phyloP scores from a whole-genome alignment of 1,140 invertebrate species.

The Helicorthomorpha holstii region DNA sequence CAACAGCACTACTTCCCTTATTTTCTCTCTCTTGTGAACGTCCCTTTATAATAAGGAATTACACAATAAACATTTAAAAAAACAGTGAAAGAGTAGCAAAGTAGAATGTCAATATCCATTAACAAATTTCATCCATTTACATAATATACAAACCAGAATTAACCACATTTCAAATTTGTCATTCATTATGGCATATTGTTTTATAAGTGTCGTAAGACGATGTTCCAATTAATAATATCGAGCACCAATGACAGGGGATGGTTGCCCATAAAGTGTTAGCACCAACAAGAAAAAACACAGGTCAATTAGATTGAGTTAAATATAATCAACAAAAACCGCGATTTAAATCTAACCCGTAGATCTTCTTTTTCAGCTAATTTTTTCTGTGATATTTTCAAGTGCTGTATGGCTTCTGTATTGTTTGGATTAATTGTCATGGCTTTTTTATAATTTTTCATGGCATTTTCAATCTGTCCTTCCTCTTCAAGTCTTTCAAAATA shows the following conservation, averaged over 20 bases:
- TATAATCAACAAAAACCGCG: background rate
- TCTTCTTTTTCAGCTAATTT: background rate
- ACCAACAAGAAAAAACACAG: background rate
- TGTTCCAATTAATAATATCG: background rate
- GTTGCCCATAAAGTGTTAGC: background rate
- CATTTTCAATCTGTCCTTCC: conserved; percentile 51
- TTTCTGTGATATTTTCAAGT: conserved; percentile 25
- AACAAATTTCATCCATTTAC: too few relatives aligned
- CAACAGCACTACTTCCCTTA: too few relatives aligned
- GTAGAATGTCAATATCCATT: too few relatives aligned
- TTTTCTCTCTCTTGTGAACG: too few relatives aligned
- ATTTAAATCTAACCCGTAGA: background rate
- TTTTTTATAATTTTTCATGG: conserved; percentile 62
- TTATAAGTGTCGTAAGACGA: background rate
- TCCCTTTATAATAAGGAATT: too few relatives aligned
- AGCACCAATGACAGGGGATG: too few relatives aligned
- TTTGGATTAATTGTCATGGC: conserved; percentile 59
- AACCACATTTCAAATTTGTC: background rate
- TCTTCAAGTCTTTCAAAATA: conserved; percentile 13
- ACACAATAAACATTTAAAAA: too few relatives aligned
- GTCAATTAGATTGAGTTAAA: background rate
- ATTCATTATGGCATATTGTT: background rate
- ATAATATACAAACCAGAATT: too few relatives aligned
- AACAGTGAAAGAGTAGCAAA: too few relatives aligned
- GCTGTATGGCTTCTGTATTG: conserved; percentile 66